Evolutionary conservation across 2,888 invertebrate species (phyloP), one percentile per base, ranked within the genome.

Genomic region (Poecilobothrus nobilitatus): DNA sequence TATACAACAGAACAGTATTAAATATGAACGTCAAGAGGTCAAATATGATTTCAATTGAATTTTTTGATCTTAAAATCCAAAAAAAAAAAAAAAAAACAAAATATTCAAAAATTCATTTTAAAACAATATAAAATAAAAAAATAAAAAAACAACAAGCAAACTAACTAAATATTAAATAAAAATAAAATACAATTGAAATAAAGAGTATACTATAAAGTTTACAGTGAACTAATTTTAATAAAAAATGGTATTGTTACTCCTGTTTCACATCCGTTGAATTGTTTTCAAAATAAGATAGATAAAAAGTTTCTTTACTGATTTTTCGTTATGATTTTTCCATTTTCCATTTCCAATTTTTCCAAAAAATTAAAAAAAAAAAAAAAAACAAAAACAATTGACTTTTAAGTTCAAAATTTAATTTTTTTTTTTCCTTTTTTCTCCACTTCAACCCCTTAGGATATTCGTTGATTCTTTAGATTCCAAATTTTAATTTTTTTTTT

Each of bases 1-100:
- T 53, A 53, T 53, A n/a, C 53, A 53, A 53, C 53, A 53, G 53
- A 53, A 53, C 53, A 53, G 53, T 53, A 53, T 53, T 53, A 53
- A 53, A 53, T 18, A 41, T 41, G 18, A 53, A 18, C 53, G 53
- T 53, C 53, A 53, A 53, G 15, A 53, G 53, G 53, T 53, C 53
- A 53, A 53, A 10, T 18, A 53, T 53, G 53, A 53, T 53, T 53
- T 53, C 53, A 53, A 53, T 53, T 53, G 53, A 53, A 53, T 53
- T 53, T 53, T 27, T 53, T 53, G 53, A 53, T 53, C 53, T 53
- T 18, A 18, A 53, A 53, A 53, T 53, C 9, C 5, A 7, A 37
- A 8, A 53, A 53, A 53, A 12, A 15, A 53, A 44, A 34, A 44
- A 44, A 44, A 44, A 44, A n/a, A n/a, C n/a, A n/a, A n/a, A n/a